These are phyloP conservation scores for Plagodis dolabraria DNA, from an alignment of 2,888 invertebrate species.

Conservation along the genomic window DNA sequence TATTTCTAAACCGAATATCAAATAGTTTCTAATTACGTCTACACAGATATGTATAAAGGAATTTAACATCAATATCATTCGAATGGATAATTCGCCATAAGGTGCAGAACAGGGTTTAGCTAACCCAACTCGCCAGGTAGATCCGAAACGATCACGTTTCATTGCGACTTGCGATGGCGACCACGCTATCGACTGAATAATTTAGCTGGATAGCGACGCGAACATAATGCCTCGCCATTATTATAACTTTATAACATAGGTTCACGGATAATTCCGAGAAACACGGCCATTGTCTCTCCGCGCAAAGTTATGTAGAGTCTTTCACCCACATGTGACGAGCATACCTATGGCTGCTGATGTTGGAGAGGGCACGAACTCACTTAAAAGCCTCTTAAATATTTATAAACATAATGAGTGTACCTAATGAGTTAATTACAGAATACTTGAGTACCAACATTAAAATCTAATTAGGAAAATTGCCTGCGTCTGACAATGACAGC, in stretches of 20 bases:
- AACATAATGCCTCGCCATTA: constrained; percentile 22
- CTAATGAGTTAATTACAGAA: constrained; percentile 4
- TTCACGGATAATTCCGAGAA: constrained; percentile 20
- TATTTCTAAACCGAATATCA: too few relatives aligned
- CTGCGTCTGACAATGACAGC: background rate
- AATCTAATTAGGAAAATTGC: constrained; percentile 8
- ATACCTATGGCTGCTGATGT: constrained; percentile 19
- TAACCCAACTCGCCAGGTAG: constrained; percentile 19
- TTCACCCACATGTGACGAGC: constrained; percentile 17
- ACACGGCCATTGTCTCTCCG: constrained; percentile 19
- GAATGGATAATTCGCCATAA: constrained; percentile 13
- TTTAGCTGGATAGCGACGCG: constrained; percentile 26
- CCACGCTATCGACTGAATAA: constrained; percentile 26
- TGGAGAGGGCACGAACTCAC: constrained; percentile 17
- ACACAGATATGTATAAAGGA: background rate
- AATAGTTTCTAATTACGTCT: too few relatives aligned
- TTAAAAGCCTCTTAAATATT: constrained; percentile 18
- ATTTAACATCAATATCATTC: constrained; percentile 10
- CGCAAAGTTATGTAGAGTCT: constrained; percentile 4
- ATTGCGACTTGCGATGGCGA: constrained; percentile 37
- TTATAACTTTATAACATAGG: constrained; percentile 7
- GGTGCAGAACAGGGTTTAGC: constrained; percentile 6
- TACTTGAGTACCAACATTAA: constrained; percentile 2
- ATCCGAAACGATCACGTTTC: constrained; percentile 58
- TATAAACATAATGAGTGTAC: constrained; percentile 13